These are phyloP conservation scores for Operophtera brumata DNA, from an alignment of 2,888 invertebrate species.

Conservation along the genomic window DNA sequence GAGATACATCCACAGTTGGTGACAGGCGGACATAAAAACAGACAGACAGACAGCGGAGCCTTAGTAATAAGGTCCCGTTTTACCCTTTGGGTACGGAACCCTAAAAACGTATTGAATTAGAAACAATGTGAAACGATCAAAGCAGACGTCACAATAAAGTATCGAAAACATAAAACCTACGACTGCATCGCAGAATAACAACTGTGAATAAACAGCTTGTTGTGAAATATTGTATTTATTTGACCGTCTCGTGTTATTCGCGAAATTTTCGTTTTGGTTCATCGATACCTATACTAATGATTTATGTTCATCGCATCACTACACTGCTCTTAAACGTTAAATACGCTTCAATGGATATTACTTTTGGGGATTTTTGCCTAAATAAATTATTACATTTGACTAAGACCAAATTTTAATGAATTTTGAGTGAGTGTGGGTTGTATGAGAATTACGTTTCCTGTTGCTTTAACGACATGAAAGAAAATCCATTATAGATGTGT, in stretches of 20 bases:
- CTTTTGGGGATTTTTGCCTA: conserved; percentile 76
- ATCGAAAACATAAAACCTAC: background rate
- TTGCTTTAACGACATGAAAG: conserved; percentile 62
- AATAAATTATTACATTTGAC: conserved; percentile 77
- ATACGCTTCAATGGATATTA: conserved; percentile 76
- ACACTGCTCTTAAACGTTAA: conserved; percentile 58
- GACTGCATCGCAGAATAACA: background rate
- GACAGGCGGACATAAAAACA: too few species aligned
- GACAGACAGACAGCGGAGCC: too few species aligned
- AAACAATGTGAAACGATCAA: too few species aligned
- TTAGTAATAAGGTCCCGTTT: too few species aligned
- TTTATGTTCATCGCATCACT: conserved; percentile 39
- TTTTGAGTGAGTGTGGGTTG: conserved; percentile 57
- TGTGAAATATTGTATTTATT: background rate
- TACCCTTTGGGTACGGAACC: too few species aligned
- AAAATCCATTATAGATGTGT: conserved; percentile 58
- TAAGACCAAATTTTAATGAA: conserved; percentile 77
- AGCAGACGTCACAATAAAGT: background rate
- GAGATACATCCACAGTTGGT: too few species aligned
- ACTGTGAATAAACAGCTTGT: background rate
- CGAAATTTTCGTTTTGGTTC: conserved; percentile 3
- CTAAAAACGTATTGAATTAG: too few species aligned
- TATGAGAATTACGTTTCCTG: conserved; percentile 62
- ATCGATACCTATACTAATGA: conserved; percentile 14
- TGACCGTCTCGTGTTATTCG: background rate